These are phyloP conservation scores for Thera obeliscata DNA, from an alignment of 2,888 invertebrate genomes.

Conservation along the genomic window DNA sequence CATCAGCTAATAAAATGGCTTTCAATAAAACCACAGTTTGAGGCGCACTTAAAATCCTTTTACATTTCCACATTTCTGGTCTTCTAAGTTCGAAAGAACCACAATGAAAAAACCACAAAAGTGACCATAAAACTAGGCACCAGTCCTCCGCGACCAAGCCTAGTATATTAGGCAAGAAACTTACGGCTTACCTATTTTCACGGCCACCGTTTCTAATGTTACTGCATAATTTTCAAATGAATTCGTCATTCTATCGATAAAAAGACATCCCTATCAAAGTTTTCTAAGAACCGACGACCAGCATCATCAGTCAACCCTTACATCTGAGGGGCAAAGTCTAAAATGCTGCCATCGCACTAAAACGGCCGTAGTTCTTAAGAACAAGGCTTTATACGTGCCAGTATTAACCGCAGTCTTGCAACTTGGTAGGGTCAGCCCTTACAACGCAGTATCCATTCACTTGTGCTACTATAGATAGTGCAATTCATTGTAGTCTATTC, in stretches of 20 bases:
- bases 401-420: conserved; percentile 20
- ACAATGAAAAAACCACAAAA: no score
- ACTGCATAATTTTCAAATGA: not conserved
- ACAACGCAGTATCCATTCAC: not conserved
- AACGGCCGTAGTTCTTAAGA: not conserved
- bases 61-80: no score
- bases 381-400: not conserved
- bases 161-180: not conserved
- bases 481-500: no score
- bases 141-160: no score
- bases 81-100: no score
- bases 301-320: not conserved
- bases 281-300: not conserved
- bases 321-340: not conserved
- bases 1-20: no score
- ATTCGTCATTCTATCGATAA: not conserved
- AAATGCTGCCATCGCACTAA: not conserved
- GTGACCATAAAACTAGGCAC: no score
- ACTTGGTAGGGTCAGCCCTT: conserved; percentile 6
- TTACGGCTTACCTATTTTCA: no score
- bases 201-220: no score
- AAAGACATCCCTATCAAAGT: not conserved
- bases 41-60: no score
- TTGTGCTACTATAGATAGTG: not conserved
- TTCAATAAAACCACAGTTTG: no score